Evolutionary conservation across 2,797 vertebrate species (phyloP), one percentile per base, ranked within the genome.

Genomic region (Emys orbicularis): DNA sequence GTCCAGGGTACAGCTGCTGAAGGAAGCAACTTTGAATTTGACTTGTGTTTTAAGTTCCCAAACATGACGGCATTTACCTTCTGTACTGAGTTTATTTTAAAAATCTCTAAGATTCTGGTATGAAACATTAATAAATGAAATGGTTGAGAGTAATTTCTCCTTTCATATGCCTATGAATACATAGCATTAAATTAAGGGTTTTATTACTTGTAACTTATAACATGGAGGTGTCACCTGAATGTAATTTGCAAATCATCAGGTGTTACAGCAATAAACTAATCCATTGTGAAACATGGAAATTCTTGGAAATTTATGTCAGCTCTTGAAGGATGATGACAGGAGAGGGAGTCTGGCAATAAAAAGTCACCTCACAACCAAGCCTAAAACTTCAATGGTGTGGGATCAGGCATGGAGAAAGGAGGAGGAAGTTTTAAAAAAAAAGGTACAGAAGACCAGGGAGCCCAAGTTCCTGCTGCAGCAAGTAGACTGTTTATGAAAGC

Each of bases 301-400:
- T 65, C 37, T 0, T 2, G 87, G 23, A 31, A 90, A 89, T 95
- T 90, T 57, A 94, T 83, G 76, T 68, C 85, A 91, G 90, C 84
- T 92, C 90, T 68, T 79, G 85, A 85, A 95, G 84, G 72, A 79
- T 76, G 41, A 65, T n/a, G 86, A 29, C 27, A 91, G 89, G 6
- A 50, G 44, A 77, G 8, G 74, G 74, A 49, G 74, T 29, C 29
- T 2, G 23, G 79, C 87, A 96, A 80, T 47, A 83, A 93, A 91
- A 92, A 50, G 49, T 84, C 79, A 84, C 44, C 19, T 76, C 50
- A 54, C 29, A 88, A 47, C 25, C 50, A 59, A 74, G 49, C 59
- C 83, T 0, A 0, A 15, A 49, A 47, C 27, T 31, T 47, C 25
- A 44, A 2, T 49, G 44, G 27, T 44, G 59, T 44, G 29, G 74